phyloP scores from a whole-genome alignment of 2,797 vertebrate genomes.

The Schizothorax lantsangensis region DNA sequence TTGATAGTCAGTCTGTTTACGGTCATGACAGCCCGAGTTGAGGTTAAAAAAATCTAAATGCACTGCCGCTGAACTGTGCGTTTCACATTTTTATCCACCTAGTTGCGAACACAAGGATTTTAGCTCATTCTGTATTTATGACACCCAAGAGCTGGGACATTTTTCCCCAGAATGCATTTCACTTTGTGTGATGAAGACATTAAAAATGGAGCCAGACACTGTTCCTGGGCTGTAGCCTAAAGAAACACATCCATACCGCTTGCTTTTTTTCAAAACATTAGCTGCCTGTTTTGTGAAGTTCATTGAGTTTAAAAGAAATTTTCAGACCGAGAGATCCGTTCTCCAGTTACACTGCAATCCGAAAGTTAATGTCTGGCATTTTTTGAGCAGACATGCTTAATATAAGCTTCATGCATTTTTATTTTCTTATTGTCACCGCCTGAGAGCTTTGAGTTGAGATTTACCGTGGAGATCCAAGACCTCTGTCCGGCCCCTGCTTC shows the following conservation, averaged over 20 bases:
- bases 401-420: conserved; percentile 40
- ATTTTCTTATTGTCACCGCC: conserved; percentile 58
- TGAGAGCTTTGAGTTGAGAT: conserved; percentile 65
- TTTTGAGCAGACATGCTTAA: conserved; percentile 45
- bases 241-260: conserved; percentile 50
- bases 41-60: not conserved
- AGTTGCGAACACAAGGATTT: conserved; percentile 2
- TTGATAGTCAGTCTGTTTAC: not conserved
- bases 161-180: conserved; percentile 23
- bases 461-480: conserved; percentile 55
- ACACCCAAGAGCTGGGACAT: conserved; percentile 23
- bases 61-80: conserved; percentile 13
- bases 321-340: conserved; percentile 17
- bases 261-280: conserved; percentile 37
- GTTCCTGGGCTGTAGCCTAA: conserved; percentile 51
- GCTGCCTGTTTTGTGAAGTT: conserved; percentile 42
- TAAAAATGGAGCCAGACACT: conserved; percentile 50
- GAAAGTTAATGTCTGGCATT: conserved; percentile 24
- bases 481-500: conserved; percentile 25
- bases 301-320: conserved; percentile 43
- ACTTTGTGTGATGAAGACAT: conserved; percentile 51
- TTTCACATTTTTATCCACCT: conserved; percentile 21
- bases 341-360: conserved; percentile 35
- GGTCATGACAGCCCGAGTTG: not conserved
- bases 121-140: conserved; percentile 32